phyloP scores from a whole-genome alignment of 2,113 vertebrate species.

The Oncorhynchus kisutch region DNA sequence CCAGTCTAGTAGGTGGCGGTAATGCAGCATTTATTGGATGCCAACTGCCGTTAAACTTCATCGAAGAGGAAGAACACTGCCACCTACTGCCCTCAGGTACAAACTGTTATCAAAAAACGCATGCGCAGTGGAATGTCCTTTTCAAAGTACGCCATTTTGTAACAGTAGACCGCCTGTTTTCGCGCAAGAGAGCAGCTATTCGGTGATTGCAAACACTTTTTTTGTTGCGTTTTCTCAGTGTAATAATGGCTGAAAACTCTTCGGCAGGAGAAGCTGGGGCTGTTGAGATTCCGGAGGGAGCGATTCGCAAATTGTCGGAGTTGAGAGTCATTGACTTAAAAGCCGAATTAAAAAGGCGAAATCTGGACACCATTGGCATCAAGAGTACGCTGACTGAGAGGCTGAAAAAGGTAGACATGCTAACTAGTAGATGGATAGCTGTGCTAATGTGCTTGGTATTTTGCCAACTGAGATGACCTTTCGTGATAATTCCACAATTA shows the following conservation, averaged over 20 bases:
- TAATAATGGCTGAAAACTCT: conserved; percentile 75
- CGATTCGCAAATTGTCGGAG: conserved; percentile 82
- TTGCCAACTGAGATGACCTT: no score
- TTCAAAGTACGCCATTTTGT: conserved; percentile 37
- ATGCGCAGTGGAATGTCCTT: background rate
- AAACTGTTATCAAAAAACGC: background rate
- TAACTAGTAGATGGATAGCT: no score
- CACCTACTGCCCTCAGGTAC: no score
- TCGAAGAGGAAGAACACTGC: no score
- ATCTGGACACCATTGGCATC: conserved; percentile 85
- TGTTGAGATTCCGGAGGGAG: conserved; percentile 61
- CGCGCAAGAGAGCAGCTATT: background rate
- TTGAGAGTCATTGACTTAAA: conserved; percentile 90
- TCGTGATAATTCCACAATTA: no score
- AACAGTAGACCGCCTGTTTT: background rate
- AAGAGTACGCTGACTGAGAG: conserved; percentile 87
- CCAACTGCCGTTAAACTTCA: no score
- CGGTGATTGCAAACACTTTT: background rate
- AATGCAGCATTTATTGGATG: no score
- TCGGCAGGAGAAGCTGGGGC: conserved; percentile 59
- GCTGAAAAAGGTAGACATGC: conserved; percentile 77
- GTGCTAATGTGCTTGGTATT: no score
- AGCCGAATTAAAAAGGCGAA: conserved; percentile 89
- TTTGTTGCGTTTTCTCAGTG: background rate
- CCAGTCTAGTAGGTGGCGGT: no score